Evolutionary conservation across 2,888 invertebrate species (phyloP).

Genomic region (Rhagium mordax): DNA sequence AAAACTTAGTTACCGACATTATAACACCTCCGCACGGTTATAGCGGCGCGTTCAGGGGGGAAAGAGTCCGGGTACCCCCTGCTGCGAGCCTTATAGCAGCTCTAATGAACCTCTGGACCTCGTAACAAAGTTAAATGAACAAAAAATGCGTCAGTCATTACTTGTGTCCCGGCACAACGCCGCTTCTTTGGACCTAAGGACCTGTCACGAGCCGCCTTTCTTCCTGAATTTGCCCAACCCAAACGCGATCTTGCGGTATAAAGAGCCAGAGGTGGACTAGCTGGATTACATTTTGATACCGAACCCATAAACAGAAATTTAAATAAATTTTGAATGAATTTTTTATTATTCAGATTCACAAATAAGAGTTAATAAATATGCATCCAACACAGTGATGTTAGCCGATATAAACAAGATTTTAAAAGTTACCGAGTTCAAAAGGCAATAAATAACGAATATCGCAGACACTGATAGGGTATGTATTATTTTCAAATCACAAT

Average conservation of each 20-base stretch:
- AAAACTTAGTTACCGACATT: constrained; percentile 54
- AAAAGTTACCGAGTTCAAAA: no score
- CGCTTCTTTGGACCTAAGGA: constrained; percentile 42
- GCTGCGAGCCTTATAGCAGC: constrained; percentile 55
- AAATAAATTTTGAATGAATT: no score
- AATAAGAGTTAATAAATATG: no score
- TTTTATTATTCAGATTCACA: no score
- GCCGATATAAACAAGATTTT: no score
- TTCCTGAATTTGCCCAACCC: constrained; percentile 48
- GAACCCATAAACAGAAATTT: no score
- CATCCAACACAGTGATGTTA: no score
- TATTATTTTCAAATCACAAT: no score
- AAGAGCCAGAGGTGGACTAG: constrained; percentile 7
- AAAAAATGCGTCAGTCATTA: constrained; percentile 59
- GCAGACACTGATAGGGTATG: no score
- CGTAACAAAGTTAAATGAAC: constrained; percentile 63
- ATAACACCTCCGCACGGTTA: constrained; percentile 54
- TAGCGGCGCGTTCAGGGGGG: constrained; percentile 45
- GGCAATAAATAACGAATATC: no score
- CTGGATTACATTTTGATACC: no score
- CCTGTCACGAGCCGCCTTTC: constrained; percentile 49
- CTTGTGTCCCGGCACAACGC: constrained; percentile 50
- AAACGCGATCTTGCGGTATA: neutral
- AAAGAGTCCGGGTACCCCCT: constrained; percentile 52
- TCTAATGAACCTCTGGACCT: constrained; percentile 65